Conservation (phyloP, 2,888 invertebrate species). For the Acronicta alni region DNA sequence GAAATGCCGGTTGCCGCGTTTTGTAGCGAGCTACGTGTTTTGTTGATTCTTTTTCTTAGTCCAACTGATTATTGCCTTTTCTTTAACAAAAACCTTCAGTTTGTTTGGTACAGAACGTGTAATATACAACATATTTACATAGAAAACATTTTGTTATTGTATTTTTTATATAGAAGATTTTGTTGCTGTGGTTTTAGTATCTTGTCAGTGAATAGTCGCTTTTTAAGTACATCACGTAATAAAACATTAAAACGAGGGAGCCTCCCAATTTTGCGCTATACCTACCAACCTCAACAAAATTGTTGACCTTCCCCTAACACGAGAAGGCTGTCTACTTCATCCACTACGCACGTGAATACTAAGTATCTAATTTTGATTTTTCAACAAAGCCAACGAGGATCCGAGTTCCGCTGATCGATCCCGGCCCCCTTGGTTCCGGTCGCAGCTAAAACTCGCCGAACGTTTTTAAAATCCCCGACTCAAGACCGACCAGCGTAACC, state of each 20-base stretch:
- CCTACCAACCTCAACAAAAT: conserved; percentile 22
- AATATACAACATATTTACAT: conserved; percentile 19
- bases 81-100: conserved; percentile 38
- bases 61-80: conserved; percentile 50
- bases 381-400: conserved; percentile 83
- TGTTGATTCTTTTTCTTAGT: conserved; percentile 56
- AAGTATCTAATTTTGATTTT: conserved; percentile 86
- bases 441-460: conserved; percentile 78
- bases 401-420: conserved; percentile 82
- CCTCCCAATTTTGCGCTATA: conserved; percentile 22
- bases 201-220: not conserved
- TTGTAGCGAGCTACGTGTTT: conserved; percentile 59
- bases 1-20: conserved; percentile 67
- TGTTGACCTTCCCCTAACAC: conserved; percentile 58
- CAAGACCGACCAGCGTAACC: conserved; percentile 74
- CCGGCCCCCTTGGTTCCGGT: conserved; percentile 84
- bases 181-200: not conserved
- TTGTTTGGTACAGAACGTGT: conserved; percentile 20
- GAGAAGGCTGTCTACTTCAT: conserved; percentile 58
- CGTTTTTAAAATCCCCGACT: conserved; percentile 84
- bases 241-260: conserved; percentile 8
- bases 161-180: too few relatives aligned
- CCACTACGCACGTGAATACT: conserved; percentile 80
- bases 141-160: not conserved
- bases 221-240: conserved; percentile 13